Evolutionary conservation across 2,113 vertebrate species (phyloP).

Genomic region (Acrocephalus kingi): DNA sequence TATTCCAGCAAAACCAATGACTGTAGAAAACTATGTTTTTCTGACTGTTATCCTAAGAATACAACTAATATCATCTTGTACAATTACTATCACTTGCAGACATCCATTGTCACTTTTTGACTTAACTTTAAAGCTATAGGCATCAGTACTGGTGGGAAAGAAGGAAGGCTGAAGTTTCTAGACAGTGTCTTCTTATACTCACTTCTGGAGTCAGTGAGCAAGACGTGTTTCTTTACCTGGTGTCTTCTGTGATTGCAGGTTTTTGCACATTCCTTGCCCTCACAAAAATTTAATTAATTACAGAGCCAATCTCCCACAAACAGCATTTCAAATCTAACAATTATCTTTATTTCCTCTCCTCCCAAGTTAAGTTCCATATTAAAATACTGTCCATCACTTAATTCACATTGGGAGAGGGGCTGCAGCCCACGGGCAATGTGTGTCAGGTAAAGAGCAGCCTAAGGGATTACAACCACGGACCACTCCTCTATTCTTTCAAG

Average conservation of each 20-base stretch:
- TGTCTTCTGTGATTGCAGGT: neutral
- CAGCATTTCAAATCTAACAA: neutral
- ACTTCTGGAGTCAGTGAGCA: neutral
- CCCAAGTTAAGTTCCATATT: neutral
- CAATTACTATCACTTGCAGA: conserved; percentile 18
- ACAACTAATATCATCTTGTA: conserved; percentile 29
- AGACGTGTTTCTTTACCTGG: neutral
- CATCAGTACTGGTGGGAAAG: neutral
- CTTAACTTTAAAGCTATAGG: neutral
- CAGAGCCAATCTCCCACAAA: neutral
- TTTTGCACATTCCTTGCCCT: neutral
- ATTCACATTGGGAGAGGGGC: rapidly evolving
- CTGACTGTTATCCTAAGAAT: neutral
- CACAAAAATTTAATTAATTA: neutral
- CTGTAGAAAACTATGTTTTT: conserved; percentile 11
- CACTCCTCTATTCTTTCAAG: neutral
- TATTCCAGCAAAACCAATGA: conserved; percentile 63
- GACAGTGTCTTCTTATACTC: neutral
- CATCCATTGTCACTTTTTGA: conserved; percentile 19
- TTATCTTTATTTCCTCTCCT: neutral
- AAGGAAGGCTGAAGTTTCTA: neutral
- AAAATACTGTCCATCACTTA: neutral
- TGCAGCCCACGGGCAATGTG: rapidly evolving
- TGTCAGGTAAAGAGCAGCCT: neutral
- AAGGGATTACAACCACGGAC: neutral